Conservation (phyloP, 2,888 invertebrate species). For the Athalia circularis region DNA sequence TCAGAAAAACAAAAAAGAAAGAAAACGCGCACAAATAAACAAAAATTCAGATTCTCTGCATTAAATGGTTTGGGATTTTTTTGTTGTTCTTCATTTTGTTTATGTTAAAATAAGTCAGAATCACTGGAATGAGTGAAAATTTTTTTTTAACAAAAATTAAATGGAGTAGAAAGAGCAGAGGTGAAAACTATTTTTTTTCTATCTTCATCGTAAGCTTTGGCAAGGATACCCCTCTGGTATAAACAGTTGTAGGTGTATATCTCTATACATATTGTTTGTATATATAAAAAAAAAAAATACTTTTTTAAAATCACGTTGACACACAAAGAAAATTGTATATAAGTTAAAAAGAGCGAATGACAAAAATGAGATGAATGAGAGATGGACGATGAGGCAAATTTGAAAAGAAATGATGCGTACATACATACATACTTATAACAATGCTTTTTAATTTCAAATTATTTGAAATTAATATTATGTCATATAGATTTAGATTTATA, state of each 20-base stretch:
- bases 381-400: not conserved
- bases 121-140: too few species aligned
- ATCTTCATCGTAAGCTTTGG: not conserved
- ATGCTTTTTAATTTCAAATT: conserved; percentile 42
- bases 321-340: conserved; percentile 27
- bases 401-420: conserved; percentile 31
- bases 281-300: conserved; percentile 51
- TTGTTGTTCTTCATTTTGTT: too few species aligned
- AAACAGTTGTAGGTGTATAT: conserved; percentile 7
- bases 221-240: conserved; percentile 15
- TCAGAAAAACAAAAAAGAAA: too few species aligned
- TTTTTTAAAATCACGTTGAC: conserved; percentile 22
- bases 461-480: conserved; percentile 50
- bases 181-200: not conserved
- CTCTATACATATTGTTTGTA: conserved; percentile 62
- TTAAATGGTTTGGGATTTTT: too few species aligned
- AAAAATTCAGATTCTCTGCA: too few species aligned
- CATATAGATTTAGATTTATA: conserved; percentile 55
- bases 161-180: too few species aligned
- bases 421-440: conserved; percentile 24
- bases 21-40: too few species aligned
- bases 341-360: conserved; percentile 27
- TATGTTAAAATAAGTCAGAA: too few species aligned
- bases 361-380: conserved; percentile 20
- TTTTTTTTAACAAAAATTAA: too few species aligned